Evolutionary conservation across 2,113 vertebrate genomes (phyloP).

Genomic region (Eonycteris spelaea): DNA sequence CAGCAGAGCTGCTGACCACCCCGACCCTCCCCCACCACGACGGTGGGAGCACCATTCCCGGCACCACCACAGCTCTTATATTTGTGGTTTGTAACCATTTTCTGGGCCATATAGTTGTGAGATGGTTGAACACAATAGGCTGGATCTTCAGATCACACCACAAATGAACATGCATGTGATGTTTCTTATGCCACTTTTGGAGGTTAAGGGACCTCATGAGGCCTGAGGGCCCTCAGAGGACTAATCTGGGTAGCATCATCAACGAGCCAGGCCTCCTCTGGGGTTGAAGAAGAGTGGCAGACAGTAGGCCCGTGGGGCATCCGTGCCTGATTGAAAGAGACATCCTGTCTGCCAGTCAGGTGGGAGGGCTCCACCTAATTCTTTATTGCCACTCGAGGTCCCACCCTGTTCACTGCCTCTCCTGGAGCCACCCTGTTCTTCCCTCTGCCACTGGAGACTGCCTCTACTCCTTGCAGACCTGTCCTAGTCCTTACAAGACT

Average conservation of each 20-base stretch:
- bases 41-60: background rate
- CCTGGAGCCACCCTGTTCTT: background rate
- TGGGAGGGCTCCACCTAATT: background rate
- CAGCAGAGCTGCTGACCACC: background rate
- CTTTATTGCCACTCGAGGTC: background rate
- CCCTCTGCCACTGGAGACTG: background rate
- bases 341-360: background rate
- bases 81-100: background rate
- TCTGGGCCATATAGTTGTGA: background rate
- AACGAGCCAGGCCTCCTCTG: background rate
- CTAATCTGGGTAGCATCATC: background rate
- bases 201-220: background rate
- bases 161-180: background rate
- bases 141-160: background rate
- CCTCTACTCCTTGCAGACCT: background rate
- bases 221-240: background rate
- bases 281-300: background rate
- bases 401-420: background rate
- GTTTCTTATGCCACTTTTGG: background rate
- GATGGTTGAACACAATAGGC: background rate
- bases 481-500: background rate
- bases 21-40: too few species aligned
- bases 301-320: background rate
- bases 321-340: background rate
- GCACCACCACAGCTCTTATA: background rate